Evolutionary conservation across 2,113 vertebrate genomes (phyloP).

Genomic region (Austrofundulus limnaeus): DNA sequence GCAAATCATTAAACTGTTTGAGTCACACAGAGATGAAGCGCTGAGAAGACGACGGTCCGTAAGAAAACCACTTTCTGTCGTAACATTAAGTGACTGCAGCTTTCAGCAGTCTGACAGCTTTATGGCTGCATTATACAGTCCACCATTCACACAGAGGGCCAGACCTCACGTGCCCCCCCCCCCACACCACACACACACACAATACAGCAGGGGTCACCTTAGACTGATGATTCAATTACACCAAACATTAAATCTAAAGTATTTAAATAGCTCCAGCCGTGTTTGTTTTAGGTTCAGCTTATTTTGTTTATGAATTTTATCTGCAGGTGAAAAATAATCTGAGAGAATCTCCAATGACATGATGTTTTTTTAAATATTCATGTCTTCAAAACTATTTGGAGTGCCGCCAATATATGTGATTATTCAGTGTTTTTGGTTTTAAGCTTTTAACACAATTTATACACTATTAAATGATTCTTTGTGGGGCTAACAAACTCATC

Average conservation of each 20-base stretch:
- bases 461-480: no score
- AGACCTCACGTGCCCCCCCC: constrained; percentile 8
- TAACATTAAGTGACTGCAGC: constrained; percentile 63
- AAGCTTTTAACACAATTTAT: no score
- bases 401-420: no score
- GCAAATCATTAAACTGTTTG: constrained; percentile 50
- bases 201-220: constrained; percentile 30
- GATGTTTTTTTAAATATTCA: constrained; percentile 10
- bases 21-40: constrained; percentile 42
- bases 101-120: constrained; percentile 64
- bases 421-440: no score
- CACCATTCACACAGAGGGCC: constrained; percentile 54
- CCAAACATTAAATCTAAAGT: not conserved
- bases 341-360: not conserved
- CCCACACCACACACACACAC: not conserved
- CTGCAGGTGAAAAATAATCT: not conserved
- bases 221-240: constrained; percentile 9
- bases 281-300: not conserved
- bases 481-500: no score
- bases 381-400: not conserved
- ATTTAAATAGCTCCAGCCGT: not conserved
- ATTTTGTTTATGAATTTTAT: not conserved
- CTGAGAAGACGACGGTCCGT: constrained; percentile 38
- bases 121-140: constrained; percentile 54
- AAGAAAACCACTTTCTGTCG: constrained; percentile 31